Evolutionary conservation across 2,113 vertebrate species (phyloP), one percentile per base, ranked within the genome.

Genomic region (Amazona guildingii): DNA sequence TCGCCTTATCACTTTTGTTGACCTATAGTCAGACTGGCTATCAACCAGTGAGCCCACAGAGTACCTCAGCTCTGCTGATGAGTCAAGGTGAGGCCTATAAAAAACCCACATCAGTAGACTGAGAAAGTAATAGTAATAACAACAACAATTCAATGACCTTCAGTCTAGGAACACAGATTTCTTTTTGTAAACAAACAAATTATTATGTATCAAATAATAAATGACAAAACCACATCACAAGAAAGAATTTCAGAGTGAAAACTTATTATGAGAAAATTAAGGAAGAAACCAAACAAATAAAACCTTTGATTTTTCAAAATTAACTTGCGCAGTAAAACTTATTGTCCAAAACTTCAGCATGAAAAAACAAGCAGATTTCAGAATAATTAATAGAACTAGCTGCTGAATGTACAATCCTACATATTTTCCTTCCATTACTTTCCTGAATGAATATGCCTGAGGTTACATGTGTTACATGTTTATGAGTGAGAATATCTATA

Each of bases 31-130:
- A 39, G 99, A 97, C 96, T 99, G 99, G 76, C 98, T 99, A 76
- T 99, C 99, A 57, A 99, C 99, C 41, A 99, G 97, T 44, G 99
- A 99, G 31, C 99, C 99, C 83, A 99, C 96, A 6, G 99, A 99
- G 95, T 99, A 99, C 15, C 99, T 98, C 72, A 99, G 96, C 95
- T 99, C 99, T 55, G 98, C 93, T 4, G 99, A 99, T 27, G 99
- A 98, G 86, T 99, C 99, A 86, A 99, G 97, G 83, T 99, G 99
- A 97, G 99, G 98, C 95, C 99, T 99, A 92, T 17, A 64, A 96
- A 85, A 74, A 72, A 79, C 51, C 8, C n/a, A 44, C 83, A 77
- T 35, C 49, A 44, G 23, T 24, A 54, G 6, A 66, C n/a, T 78
- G 37, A 63, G 75, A 62, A 35, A 68, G 17, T 54, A 92, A 86